A percentile compares a stretch with the other conserved stretches of the same genome.
These are phyloP conservation scores for Pristionchus maxplancki DNA, from an alignment of 2,888 invertebrate species.

Conservation along the genomic window DNA sequence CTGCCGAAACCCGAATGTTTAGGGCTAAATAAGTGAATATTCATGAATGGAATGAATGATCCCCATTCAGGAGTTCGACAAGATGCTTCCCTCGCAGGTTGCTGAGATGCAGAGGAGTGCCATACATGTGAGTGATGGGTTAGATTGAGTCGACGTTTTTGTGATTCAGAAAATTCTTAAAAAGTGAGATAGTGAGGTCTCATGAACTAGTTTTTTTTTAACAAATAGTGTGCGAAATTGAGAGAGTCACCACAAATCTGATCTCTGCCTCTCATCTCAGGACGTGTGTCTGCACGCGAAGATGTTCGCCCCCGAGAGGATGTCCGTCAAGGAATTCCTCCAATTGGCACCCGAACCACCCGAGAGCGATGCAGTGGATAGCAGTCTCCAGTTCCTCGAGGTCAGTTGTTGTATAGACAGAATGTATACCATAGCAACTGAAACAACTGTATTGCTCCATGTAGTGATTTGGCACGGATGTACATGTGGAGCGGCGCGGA, in stretches of 20 bases:
- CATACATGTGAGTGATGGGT: constrained; percentile 84
- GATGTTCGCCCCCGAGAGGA: constrained; percentile 86
- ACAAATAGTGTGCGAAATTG: no score
- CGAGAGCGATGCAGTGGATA: constrained; percentile 85
- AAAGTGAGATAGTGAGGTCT: no score
- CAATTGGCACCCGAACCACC: constrained; percentile 91
- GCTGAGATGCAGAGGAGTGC: constrained; percentile 92
- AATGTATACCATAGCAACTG: no score
- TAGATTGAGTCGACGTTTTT: not conserved
- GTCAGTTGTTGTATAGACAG: constrained; percentile 70
- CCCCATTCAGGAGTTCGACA: constrained; percentile 81
- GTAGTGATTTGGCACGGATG: no score
- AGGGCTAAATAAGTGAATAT: no score
- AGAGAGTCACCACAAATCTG: no score
- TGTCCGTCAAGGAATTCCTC: constrained; percentile 89
- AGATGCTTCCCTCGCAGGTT: constrained; percentile 85
- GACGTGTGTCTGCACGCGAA: constrained; percentile 85
- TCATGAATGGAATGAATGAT: no score
- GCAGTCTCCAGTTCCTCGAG: constrained; percentile 84
- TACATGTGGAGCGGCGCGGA: no score
- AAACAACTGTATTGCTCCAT: no score
- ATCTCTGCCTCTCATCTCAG: constrained; percentile 55
- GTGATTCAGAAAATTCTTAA: not conserved
- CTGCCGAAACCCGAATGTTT: no score
- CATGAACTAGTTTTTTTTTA: no score